Percentiles rank a stretch among this genome's conserved stretches.
These are phyloP conservation scores for Schizothorax lantsangensis DNA, from an alignment of 2,797 vertebrate species.

Conservation along the genomic window DNA sequence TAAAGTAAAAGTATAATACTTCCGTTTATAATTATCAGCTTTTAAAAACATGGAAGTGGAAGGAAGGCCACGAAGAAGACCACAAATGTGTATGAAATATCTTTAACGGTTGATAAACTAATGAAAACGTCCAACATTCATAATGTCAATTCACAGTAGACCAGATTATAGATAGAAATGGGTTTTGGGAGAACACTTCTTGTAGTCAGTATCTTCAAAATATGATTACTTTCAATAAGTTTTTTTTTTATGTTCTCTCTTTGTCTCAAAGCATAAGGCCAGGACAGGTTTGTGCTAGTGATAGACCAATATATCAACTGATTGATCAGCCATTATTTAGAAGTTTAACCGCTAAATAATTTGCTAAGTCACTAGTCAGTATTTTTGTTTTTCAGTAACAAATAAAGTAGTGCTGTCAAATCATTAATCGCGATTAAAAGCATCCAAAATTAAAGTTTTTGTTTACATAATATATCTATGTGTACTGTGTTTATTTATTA, in stretches of 20 bases:
- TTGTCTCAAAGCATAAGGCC: not conserved
- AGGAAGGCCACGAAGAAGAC: not conserved
- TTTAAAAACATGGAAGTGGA: not conserved
- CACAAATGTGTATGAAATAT: not conserved
- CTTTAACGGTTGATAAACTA: not conserved
- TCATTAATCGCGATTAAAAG: too few species aligned
- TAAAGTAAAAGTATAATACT: slow-evolving; percentile 2
- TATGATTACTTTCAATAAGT: not conserved
- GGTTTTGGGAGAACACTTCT: not conserved
- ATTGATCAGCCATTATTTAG: not conserved
- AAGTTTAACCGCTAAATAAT: not conserved
- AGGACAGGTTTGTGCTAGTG: not conserved
- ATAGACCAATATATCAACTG: not conserved
- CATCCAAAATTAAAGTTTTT: too few species aligned
- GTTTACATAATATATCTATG: too few species aligned
- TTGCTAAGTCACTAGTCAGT: not conserved
- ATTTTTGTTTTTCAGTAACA: not conserved
- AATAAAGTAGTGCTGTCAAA: too few species aligned
- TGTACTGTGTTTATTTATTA: too few species aligned
- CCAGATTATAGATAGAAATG: not conserved
- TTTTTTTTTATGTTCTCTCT: too few species aligned
- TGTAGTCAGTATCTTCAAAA: not conserved
- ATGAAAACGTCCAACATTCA: not conserved
- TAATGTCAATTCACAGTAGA: not conserved
- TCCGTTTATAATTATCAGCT: not conserved